Percentiles rank a stretch among this genome's conserved stretches.
Evolutionary conservation across 2,888 invertebrate species (phyloP).

Genomic region (Nebria brevicollis): DNA sequence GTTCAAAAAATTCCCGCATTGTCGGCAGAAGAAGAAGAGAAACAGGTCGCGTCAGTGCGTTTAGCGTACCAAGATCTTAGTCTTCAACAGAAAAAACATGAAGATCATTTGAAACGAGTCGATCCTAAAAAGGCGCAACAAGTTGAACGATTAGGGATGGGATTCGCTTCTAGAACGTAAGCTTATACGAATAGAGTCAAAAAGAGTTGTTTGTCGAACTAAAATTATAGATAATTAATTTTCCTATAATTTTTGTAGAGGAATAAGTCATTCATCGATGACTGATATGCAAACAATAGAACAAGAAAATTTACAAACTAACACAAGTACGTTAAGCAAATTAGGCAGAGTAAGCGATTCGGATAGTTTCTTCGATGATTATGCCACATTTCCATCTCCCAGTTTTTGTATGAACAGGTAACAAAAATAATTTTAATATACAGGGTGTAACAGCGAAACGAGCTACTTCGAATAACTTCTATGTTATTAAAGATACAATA

Average conservation of each 20-base stretch:
- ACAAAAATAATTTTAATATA: slow-evolving; percentile 21
- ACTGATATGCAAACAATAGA: slow-evolving; percentile 92
- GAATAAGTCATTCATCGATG: slow-evolving; percentile 85
- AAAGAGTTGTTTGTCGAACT: background rate
- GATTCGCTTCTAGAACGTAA: slow-evolving; percentile 63
- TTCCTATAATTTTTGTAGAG: slow-evolving; percentile 59
- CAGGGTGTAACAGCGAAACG: too few relatives aligned
- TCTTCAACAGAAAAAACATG: slow-evolving; percentile 74
- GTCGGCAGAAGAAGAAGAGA: slow-evolving; percentile 74
- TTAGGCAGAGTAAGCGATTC: slow-evolving; percentile 58
- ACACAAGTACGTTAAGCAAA: slow-evolving; percentile 61
- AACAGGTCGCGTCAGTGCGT: slow-evolving; percentile 73
- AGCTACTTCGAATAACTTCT: too few relatives aligned
- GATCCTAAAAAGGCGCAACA: slow-evolving; percentile 89
- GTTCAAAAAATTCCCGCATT: slow-evolving; percentile 60
- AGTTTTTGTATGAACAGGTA: slow-evolving; percentile 72
- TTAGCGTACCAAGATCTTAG: slow-evolving; percentile 83
- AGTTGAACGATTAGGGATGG: slow-evolving; percentile 95
- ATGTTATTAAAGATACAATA: too few relatives aligned
- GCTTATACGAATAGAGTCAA: background rate
- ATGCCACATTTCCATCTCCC: slow-evolving; percentile 62
- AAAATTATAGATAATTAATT: background rate
- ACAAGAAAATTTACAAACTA: slow-evolving; percentile 75
- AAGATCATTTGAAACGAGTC: slow-evolving; percentile 75
- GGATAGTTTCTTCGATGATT: slow-evolving; percentile 67